A percentile compares a stretch with the other conserved stretches of the same genome.
These are phyloP conservation scores for Paragorgia papillata DNA, from an alignment of 92 coral and sea anemone species.

Conservation along the genomic window DNA sequence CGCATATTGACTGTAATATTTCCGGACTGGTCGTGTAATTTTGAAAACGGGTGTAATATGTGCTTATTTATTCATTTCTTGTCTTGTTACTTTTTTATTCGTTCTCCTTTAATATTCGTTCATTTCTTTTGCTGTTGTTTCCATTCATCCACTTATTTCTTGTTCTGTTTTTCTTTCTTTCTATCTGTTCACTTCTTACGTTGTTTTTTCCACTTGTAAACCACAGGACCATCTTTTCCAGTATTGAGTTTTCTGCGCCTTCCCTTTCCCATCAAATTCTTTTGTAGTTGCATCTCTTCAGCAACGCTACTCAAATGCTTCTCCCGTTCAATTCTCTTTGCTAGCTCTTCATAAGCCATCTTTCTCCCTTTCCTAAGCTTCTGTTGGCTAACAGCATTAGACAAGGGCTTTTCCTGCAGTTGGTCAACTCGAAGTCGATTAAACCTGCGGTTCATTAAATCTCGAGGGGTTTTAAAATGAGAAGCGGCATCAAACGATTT, in stretches of 20 bases:
- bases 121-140: no score
- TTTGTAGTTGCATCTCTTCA: slow-evolving; percentile 75
- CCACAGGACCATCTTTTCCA: slow-evolving; percentile 64
- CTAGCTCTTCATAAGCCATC: slow-evolving; percentile 75
- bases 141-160: not conserved
- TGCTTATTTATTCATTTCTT: no score
- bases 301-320: slow-evolving; percentile 67
- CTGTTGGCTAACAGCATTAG: slow-evolving; percentile 52
- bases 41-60: no score
- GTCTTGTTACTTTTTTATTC: no score
- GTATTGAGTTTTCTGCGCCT: slow-evolving; percentile 62
- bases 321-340: slow-evolving; percentile 86
- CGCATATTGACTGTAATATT: no score
- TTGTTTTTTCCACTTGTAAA: slow-evolving; percentile 86
- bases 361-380: slow-evolving; percentile 73
- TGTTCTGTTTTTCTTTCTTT: not conserved
- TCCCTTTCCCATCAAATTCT: slow-evolving; percentile 95
- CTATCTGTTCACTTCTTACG: slow-evolving; percentile 61
- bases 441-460: slow-evolving; percentile 71
- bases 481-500: slow-evolving; percentile 73
- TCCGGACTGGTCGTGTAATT: no score
- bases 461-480: slow-evolving; percentile 78
- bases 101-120: no score
- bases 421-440: slow-evolving; percentile 80
- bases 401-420: slow-evolving; percentile 47